A percentile compares a stretch with the other conserved stretches of the same genome.
These are phyloP conservation scores for Brachionus angularis DNA, from an alignment of 1,140 invertebrate species.

Conservation along the genomic window DNA sequence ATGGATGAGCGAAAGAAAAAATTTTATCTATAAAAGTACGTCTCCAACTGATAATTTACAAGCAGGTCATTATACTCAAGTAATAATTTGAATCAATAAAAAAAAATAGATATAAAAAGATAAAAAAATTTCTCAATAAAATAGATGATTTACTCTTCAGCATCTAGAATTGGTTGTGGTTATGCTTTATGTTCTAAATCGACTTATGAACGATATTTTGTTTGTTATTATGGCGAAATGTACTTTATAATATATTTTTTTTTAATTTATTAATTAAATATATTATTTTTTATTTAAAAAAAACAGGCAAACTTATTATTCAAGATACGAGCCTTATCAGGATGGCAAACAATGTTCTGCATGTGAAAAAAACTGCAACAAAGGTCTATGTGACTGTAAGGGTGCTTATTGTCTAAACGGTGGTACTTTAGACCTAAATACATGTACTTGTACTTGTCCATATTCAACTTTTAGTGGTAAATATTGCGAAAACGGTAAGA, in stretches of 20 bases:
- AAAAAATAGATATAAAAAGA: background rate
- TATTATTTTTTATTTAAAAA: no score
- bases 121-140: background rate
- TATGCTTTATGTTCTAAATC: constrained; percentile 18
- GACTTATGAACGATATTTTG: constrained; percentile 41
- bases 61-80: constrained; percentile 44
- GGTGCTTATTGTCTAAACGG: constrained; percentile 37
- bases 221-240: constrained; percentile 44
- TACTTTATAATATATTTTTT: background rate
- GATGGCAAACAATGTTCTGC: constrained; percentile 23
- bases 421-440: constrained; percentile 41
- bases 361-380: constrained; percentile 25
- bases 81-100: background rate
- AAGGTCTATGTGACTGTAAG: constrained; percentile 35
- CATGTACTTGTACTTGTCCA: constrained; percentile 40
- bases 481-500: constrained; percentile 42
- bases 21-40: constrained; percentile 39
- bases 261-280: no score
- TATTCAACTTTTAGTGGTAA: constrained; percentile 38
- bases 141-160: constrained; percentile 41
- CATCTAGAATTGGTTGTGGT: constrained; percentile 41
- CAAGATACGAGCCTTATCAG: constrained; percentile 36
- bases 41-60: constrained; percentile 11
- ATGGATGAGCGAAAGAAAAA: constrained; percentile 35
- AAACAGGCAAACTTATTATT: constrained; percentile 39